Base-by-base conservation (phyloP, 2,113 vertebrate genomes). In the Columba janthina region DNA sequence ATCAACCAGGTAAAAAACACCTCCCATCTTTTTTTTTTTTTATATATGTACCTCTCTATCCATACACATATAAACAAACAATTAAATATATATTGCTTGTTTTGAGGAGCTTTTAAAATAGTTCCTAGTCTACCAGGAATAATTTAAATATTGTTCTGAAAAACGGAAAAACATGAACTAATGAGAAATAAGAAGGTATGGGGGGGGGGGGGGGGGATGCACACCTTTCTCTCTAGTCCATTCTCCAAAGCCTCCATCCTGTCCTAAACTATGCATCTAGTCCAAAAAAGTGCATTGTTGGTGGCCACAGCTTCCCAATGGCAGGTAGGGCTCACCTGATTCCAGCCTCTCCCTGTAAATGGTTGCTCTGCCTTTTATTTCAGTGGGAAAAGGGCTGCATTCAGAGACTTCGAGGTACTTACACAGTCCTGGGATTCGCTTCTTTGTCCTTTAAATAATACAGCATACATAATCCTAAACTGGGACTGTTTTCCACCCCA, bases 361-460 rank as follows among this genome's bases (percentile, higher is more conserved):
- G 9, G 38, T 46, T 75, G 56, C 10, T 90, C n/a, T 88, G 82
- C 48, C 75, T 90, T 77, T 78, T 36, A 85, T 92, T 94, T 89
- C 36, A 66, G 61, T 75, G 79, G n/a, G 69, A 90, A 96, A 87
- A 90, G 31, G 44, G 22, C 40, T 89, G 29, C 11, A 78, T 53
- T 81, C 57, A 67, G 89, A 91, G 48, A 48, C 60, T 81, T 70
- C 34, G 29, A 65, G 69, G 72, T 92, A 71, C 34, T 96, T 84
- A 60, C 32, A 76, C 17, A 36, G 78, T 85, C 82, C 38, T 44
- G 90, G 90, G 91, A 88, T 73, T 94, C 4, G 2, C 48, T 81
- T 62, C 94, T 95, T 95, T 88, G 88, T 93, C 85, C 94, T 96
- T 77, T 86, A 85, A 92, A 90, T 77, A 95, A 93, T 84, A 84